Evolutionary conservation across 2,888 invertebrate species (phyloP).

Genomic region (Aleiodes leptofemur): DNA sequence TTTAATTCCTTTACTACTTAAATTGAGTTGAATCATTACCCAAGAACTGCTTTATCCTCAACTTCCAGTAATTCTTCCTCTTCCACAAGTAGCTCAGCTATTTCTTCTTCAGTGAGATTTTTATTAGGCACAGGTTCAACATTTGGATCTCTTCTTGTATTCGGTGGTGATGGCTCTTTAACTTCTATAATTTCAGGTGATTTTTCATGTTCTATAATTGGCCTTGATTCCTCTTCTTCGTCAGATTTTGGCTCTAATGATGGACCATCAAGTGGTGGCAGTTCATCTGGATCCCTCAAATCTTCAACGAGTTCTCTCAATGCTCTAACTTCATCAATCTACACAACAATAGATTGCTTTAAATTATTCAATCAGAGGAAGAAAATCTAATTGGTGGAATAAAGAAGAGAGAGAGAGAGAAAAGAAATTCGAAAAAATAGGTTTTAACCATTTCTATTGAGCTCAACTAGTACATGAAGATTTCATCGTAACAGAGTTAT

Average conservation of each 20-base stretch:
- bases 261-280: conserved; percentile 54
- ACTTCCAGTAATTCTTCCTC: conserved; percentile 81
- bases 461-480: conserved; percentile 3
- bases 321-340: conserved; percentile 34
- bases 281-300: conserved; percentile 52
- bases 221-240: conserved; percentile 62
- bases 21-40: conserved; percentile 73
- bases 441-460: conserved; percentile 12
- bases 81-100: conserved; percentile 82
- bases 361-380: not conserved
- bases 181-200: conserved; percentile 40
- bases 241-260: conserved; percentile 39
- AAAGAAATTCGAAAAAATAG: not conserved
- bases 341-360: conserved; percentile 16
- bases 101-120: conserved; percentile 81
- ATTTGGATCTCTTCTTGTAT: conserved; percentile 67
- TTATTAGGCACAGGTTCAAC: conserved; percentile 70
- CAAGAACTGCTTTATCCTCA: conserved; percentile 81
- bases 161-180: conserved; percentile 56
- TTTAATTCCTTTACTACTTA: too few species aligned
- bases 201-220: conserved; percentile 51
- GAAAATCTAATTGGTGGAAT: not conserved
- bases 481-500: not conserved
- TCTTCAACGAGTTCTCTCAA: conserved; percentile 42
- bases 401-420: not conserved